A percentile compares a stretch with the other conserved stretches of the same genome.
Evolutionary conservation across 2,113 vertebrate genomes (phyloP).

Genomic region (Spea bombifrons): DNA sequence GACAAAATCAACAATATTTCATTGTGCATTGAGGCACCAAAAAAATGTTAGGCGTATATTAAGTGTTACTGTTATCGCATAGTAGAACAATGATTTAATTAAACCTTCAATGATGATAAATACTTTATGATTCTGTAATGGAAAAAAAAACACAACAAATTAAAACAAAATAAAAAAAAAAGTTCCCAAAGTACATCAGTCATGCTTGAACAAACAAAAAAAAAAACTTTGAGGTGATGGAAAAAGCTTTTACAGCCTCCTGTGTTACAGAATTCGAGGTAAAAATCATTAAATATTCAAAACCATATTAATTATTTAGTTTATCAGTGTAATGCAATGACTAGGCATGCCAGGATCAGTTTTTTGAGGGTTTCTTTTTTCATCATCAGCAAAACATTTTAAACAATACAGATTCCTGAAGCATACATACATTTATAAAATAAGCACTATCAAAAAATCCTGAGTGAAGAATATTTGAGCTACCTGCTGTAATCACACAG

Average conservation of each 20-base stretch:
- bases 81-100: conserved; percentile 14
- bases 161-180: not conserved
- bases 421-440: conserved; percentile 6
- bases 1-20: conserved; percentile 29
- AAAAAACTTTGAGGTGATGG: conserved; percentile 1
- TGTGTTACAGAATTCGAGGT: conserved; percentile 10
- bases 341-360: conserved; percentile 25
- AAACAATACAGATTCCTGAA: conserved; percentile 8
- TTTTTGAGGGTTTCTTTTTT: not conserved
- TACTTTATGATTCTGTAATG: no score
- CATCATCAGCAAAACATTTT: not conserved
- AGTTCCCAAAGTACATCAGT: not conserved
- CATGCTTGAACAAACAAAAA: not conserved
- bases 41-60: conserved; percentile 24
- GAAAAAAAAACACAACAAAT: no score
- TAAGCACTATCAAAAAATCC: conserved; percentile 54
- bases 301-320: conserved; percentile 38
- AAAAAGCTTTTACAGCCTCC: conserved; percentile 25
- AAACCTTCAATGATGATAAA: conserved; percentile 12
- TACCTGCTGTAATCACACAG: conserved; percentile 50
- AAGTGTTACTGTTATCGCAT: conserved; percentile 18
- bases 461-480: conserved; percentile 59
- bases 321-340: conserved; percentile 14
- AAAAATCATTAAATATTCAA: conserved; percentile 39
- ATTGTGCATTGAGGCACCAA: conserved; percentile 16